Evolutionary conservation across 2,113 vertebrate genomes (phyloP), one percentile per base, ranked within the genome.

Genomic region (Oenanthe melanoleuca): DNA sequence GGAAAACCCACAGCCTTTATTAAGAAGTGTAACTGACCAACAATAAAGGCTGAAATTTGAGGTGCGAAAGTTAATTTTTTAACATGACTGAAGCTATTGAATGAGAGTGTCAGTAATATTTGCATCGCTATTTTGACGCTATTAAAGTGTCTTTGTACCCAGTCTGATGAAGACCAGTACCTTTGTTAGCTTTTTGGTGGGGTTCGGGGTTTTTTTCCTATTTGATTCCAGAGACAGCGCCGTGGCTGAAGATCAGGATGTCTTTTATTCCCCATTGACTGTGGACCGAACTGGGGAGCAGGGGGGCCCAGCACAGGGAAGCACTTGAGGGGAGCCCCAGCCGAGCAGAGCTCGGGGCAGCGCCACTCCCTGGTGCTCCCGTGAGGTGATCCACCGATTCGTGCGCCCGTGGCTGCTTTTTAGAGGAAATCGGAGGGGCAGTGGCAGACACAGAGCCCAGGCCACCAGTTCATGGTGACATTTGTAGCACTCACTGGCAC

Each of bases 361-460:
- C 8, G 12, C 1, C 20, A 0, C 13, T 33, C 47, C 19, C 2
- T 2, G 42, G 2, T 2, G 34, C 33, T 13, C 7, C 11, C 2
- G 11, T 1, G 14, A 7, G 11, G 12, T 20, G 22, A 19, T 24
- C 8, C 16, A 31, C 15, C 12, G 10, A 34, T 33, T 3, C 18
- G 4, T 8, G 38, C 16, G 7, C 8, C 44, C 15, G 4, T 1
- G 4, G 44, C 37, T 11, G 60, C 31, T 7, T 23, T 22, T 13
- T 4, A 11, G 26, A n/a, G 23, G 22, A 24, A 38, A 52, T 23
- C 3, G 22, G 12, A 42, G 42, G 6, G 18, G 3, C n/a, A 12
- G 17, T 14, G 66, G 11, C 42, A 49, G 42, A 25, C 40, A 15
- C 57, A 21, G 16, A 47, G n/a, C n/a, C 29, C 64, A 16, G 40